Percentiles rank a stretch among this genome's conserved stretches.
phyloP scores from a whole-genome alignment of 1,140 invertebrate genomes.

The Dreissena polymorpha region DNA sequence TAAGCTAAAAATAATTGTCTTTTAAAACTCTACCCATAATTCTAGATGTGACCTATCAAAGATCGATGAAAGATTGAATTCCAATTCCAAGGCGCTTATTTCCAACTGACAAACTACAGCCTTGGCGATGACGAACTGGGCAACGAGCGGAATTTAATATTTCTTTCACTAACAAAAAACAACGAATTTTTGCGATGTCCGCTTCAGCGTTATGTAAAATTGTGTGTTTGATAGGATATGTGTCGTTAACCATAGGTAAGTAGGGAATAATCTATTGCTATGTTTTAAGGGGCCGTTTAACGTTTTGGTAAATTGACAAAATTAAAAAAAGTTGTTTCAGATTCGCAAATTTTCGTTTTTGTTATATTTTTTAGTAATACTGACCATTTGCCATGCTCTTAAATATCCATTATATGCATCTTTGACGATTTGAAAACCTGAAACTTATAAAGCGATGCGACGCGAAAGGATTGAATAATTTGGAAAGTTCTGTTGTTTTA shows the following conservation, averaged over 20 bases:
- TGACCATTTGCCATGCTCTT: too few species aligned
- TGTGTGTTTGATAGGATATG: not conserved
- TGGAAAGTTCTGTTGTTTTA: too few species aligned
- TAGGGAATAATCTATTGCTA: not conserved
- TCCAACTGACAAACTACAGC: not conserved
- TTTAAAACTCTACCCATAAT: constrained; percentile 22
- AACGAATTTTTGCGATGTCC: not conserved
- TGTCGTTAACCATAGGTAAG: not conserved
- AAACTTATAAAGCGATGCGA: too few species aligned
- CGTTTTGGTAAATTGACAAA: too few species aligned
- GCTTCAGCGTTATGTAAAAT: not conserved
- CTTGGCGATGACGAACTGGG: not conserved
- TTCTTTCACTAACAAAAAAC: not conserved
- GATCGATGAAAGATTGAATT: constrained; percentile 14
- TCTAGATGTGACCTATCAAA: constrained; percentile 22
- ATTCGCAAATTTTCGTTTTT: too few species aligned
- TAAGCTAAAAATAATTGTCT: constrained; percentile 33
- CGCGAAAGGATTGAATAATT: too few species aligned
- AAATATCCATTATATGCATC: too few species aligned
- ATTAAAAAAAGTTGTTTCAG: too few species aligned
- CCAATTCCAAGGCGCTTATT: not conserved
- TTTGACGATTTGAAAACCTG: too few species aligned
- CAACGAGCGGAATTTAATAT: not conserved
- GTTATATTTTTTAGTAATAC: too few species aligned
- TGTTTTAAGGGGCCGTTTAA: too few species aligned